A percentile compares a stretch with the other conserved stretches of the same genome.
Evolutionary conservation across 1,140 invertebrate genomes (phyloP).

Genomic region (Lepeophtheirus salmonis): DNA sequence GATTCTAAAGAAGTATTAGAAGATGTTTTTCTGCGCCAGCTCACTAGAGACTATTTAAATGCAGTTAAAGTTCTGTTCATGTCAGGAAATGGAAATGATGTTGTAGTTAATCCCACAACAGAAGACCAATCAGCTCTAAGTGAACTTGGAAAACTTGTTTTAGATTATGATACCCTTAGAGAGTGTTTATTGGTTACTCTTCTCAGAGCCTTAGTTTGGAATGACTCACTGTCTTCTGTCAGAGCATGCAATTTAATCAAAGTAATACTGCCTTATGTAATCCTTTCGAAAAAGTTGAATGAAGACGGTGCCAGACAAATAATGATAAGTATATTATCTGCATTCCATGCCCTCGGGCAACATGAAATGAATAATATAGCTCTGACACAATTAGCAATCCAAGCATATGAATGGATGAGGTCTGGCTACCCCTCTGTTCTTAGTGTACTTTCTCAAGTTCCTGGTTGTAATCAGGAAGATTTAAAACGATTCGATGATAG

Average conservation of each 20-base stretch:
- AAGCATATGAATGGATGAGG: slow-evolving; percentile 58
- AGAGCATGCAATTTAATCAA: slow-evolving; percentile 49
- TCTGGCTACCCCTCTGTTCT: slow-evolving; percentile 48
- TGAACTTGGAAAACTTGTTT: slow-evolving; percentile 45
- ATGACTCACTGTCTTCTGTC: slow-evolving; percentile 54
- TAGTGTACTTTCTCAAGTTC: slow-evolving; percentile 36
- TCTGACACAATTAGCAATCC: slow-evolving; percentile 42
- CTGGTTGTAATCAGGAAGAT: slow-evolving; percentile 51
- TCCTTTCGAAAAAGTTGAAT: slow-evolving; percentile 33
- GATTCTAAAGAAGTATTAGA: slow-evolving; percentile 67
- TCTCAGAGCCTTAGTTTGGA: slow-evolving; percentile 56
- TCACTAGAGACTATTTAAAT: slow-evolving; percentile 70
- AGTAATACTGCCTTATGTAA: slow-evolving; percentile 34
- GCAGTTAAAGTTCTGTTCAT: slow-evolving; percentile 47
- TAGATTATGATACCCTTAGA: slow-evolving; percentile 41
- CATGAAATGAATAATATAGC: slow-evolving; percentile 55
- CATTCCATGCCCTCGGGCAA: slow-evolving; percentile 37
- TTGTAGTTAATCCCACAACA: slow-evolving; percentile 31
- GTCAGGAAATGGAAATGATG: slow-evolving; percentile 26
- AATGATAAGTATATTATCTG: slow-evolving; percentile 23
- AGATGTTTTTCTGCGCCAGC: slow-evolving; percentile 60
- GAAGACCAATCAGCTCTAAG: slow-evolving; percentile 37
- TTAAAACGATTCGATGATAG: slow-evolving; percentile 63
- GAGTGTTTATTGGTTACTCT: slow-evolving; percentile 29
- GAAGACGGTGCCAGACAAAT: slow-evolving; percentile 33